phyloP scores from a whole-genome alignment of 2,888 invertebrate genomes.

The Coenonympha glycerion region DNA sequence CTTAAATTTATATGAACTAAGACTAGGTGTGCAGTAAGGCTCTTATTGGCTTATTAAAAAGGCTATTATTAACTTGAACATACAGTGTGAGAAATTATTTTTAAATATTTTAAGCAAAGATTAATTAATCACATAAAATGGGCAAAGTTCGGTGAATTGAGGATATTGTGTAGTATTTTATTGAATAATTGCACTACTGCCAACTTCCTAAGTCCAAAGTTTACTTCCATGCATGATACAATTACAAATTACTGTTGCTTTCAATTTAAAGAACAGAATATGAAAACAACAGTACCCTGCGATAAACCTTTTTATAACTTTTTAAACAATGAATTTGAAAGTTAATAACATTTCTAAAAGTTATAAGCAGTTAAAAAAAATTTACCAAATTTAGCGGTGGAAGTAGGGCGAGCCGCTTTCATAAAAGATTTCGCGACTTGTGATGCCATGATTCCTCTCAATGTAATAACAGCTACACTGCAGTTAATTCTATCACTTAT shows the following conservation, averaged over 20 bases:
- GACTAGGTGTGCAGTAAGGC: too few species aligned
- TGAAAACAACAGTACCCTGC: not conserved
- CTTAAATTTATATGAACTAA: too few species aligned
- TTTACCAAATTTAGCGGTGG: conserved; percentile 64
- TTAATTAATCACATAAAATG: not conserved
- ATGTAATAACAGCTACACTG: conserved; percentile 1
- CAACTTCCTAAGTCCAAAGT: conserved; percentile 35
- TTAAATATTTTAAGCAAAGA: too few species aligned
- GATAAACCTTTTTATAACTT: not conserved
- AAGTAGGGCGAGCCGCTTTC: conserved; percentile 55
- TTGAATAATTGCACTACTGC: conserved; percentile 23
- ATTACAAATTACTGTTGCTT: not conserved
- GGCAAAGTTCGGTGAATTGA: not conserved
- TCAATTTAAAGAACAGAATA: not conserved
- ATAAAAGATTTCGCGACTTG: conserved; percentile 64
- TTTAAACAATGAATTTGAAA: too few species aligned
- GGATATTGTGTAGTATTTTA: not conserved
- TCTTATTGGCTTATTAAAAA: too few species aligned
- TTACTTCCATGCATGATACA: conserved; percentile 20
- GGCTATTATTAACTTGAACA: too few species aligned
- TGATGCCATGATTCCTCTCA: conserved; percentile 53
- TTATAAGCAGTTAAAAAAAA: conserved; percentile 3
- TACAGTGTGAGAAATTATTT: too few species aligned
- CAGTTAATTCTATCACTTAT: conserved; percentile 3
- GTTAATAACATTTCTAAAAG: too few species aligned